Base-by-base conservation (phyloP, 2,888 invertebrate species). In the Ametastegia equiseti region DNA sequence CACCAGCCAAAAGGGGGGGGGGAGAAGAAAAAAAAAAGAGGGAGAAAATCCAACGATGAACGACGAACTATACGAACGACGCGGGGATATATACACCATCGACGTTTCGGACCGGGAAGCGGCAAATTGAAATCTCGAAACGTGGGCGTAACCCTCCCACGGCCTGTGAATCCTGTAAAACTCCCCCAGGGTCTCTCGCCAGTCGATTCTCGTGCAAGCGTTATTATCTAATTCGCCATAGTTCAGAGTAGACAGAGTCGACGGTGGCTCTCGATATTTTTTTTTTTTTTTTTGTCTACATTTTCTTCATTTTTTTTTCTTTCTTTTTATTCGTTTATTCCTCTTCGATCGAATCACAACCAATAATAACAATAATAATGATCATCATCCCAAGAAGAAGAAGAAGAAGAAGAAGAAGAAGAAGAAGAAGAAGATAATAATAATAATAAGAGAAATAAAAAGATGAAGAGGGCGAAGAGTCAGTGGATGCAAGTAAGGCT, bases 71-170 rank as follows among this genome's bases (percentile, higher is more conserved):
- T n/a, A 67, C 67, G 67, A 39, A 39, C 67, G 67, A 67, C 67
- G 67, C 11, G 67, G 67, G n/a, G n/a, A n/a, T n/a, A 67, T 67
- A 42, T 30, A 71, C n/a, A 71, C 45, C 47, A 45, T 42, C 71
- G 71, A 71, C 71, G 71, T 71, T 71, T 47, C 42, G 71, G 71
- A 71, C 71, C 45, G 71, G 87, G 87, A 88, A 84, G 85, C 85
- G 85, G 84, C 87, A 89, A 89, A 90, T 90, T 89, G 90, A 88
- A 90, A 89, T 88, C 86, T 87, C 86, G 89, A 71, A 71, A 71
- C 83, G 80, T 67, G 80, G 63, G 65, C 54, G 54, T 54, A 19
- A 54, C 36, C 67, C 50, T 65, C 69, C 65, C 63, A 69, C 65
- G 54, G 67, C 50, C 50, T 67, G 47, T 54, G 39, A 80, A 54